Evolutionary conservation across 2,797 vertebrate genomes (phyloP), one percentile per base, ranked within the genome.

Genomic region (Lateolabrax maculatus): DNA sequence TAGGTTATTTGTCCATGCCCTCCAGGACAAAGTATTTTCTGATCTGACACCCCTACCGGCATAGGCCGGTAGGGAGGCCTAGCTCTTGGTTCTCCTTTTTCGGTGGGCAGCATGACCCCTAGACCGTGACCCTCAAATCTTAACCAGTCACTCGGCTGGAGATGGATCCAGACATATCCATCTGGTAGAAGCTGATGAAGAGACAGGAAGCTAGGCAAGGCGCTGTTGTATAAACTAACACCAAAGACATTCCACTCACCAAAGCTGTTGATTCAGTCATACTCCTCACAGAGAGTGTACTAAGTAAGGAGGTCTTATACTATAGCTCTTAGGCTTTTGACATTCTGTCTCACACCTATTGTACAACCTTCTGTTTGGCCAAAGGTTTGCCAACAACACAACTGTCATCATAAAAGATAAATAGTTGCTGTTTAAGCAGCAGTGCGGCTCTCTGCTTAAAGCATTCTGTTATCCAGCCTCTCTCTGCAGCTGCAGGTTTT

Each of bases 131-230:
- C 27, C 31, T 64, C 21, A 49, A 1, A 2, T 79, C 27, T 53
- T 29, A 46, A n/a, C 36, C 43, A 53, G 46, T 8, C 36, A 9
- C 49, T 63, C 46, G 66, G 37, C 25, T 46, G 55, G 44, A 60
- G 71, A 76, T 49, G 23, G 12, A 70, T 19, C 31, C 12, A 41
- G 49, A 66, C 34, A 49, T 53, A 70, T 75, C 13, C 27, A 72
- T 78, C 58, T 61, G 19, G 39, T 51, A 31, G 15, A 62, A 58
- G 4, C 44, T 70, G 19, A 75, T 49, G 29, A 41, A 66, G 27
- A 21, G 6, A 5, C 25, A 23, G 43, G 36, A 43, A 23, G 48
- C 64, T 65, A 19, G 58, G 48, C 39, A 65, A 41, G 4, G 29
- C 3, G 1, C 23, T 31, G 19, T 3, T 61, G 60, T 58, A 18